Conservation (phyloP, 1,140 invertebrate species). For the Charaxes varanes region DNA sequence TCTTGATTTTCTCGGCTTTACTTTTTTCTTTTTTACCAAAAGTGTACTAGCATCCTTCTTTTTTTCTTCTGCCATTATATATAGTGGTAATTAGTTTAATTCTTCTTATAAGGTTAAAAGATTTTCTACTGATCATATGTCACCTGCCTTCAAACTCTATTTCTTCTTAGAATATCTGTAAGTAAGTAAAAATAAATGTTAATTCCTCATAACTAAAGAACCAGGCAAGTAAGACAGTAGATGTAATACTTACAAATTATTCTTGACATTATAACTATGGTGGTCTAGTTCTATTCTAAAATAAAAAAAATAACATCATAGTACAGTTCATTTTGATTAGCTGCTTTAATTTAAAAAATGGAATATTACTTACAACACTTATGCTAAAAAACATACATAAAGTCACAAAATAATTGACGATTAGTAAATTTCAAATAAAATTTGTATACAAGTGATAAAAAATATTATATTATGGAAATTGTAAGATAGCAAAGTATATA, state of each 20-base stretch:
- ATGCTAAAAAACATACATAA: conserved; percentile 48
- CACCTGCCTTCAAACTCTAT: conserved; percentile 1
- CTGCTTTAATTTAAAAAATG: conserved; percentile 43
- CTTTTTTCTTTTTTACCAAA: conserved; percentile 57
- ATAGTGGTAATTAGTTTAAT: conserved; percentile 2
- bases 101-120: conserved; percentile 4
- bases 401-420: conserved; percentile 59
- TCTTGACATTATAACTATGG: background rate
- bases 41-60: conserved; percentile 57
- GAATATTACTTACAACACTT: conserved; percentile 67
- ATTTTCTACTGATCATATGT: conserved; percentile 11
- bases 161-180: background rate
- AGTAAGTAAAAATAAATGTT: conserved; percentile 16
- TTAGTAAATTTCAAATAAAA: conserved; percentile 43
- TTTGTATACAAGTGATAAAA: conserved; percentile 45
- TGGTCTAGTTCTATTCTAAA: background rate
- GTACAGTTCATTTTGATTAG: conserved; percentile 41
- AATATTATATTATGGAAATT: conserved; percentile 44
- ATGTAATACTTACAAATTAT: conserved; percentile 16
- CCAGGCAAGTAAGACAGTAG: too few relatives aligned
- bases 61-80: conserved; percentile 59
- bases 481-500: conserved; percentile 47
- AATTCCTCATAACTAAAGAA: too few relatives aligned
- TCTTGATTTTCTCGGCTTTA: conserved; percentile 72
- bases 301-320: conserved; percentile 17